Evolutionary conservation across 2,888 invertebrate genomes (phyloP), one percentile per base, ranked within the genome.

Genomic region (Machimus rusticus): DNA sequence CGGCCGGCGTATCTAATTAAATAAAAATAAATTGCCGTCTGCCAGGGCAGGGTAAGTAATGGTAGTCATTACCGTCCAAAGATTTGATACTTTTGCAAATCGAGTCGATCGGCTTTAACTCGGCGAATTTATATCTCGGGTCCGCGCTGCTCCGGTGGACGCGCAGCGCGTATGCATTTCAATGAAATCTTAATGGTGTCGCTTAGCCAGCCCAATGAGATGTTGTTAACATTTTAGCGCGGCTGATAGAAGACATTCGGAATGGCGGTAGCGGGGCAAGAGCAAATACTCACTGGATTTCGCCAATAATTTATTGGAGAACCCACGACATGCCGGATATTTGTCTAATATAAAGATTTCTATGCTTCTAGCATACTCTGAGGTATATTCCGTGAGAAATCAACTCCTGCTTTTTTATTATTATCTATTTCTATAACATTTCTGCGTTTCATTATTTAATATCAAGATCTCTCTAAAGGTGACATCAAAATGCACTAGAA

Each of bases 51-150:
- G 31, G 57, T 82, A 82, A 82, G 51, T 82, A 82, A 82, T 82
- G 82, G 82, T 37, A 66, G 66, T 82, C 82, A 82, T 82, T 82
- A 82, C 66, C 19, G 31, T 46, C 51, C 37, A 6, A 55, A 66
- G 82, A 82, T 82, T 82, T 82, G 82, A 66, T 37, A 57, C 66
- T 82, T 82, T 66, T 66, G 57, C 82, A 66, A 66, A 57, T 82
- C 57, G 82, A 34, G 39, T 57, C 37, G 57, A 66, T 57, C 57
- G 51, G 19, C 31, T 81, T 81, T 51, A 51, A 37, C 34, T 57
- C 66, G 66, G 34, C 12, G 34, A 57, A 82, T 82, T 57, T 55
- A 82, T 82, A 82, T 57, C 43, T 46, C 37, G 46, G 57, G 4
- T 76, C 37, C 34, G 28, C 34, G 16, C 23, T 23, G 57, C 8